Evolutionary conservation across 2,797 vertebrate genomes (phyloP).

Genomic region (Galago senegalensis): DNA sequence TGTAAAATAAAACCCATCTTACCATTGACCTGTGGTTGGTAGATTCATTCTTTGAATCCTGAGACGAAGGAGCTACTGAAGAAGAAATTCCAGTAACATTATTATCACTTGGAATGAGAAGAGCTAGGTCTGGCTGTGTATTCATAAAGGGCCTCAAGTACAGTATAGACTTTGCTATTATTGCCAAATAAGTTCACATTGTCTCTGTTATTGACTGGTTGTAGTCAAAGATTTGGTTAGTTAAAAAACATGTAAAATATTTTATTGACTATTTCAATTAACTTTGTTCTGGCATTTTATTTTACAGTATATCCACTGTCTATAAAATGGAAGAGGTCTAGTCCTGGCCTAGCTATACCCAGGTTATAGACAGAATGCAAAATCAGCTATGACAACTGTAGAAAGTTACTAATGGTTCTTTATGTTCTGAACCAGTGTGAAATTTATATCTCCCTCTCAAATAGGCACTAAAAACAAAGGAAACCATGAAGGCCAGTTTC

Average conservation of each 20-base stretch:
- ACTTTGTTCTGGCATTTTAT: constrained; percentile 7
- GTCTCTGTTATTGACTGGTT: neutral
- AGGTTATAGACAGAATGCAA: neutral
- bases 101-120: neutral
- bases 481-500: neutral
- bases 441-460: neutral
- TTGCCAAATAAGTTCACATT: neutral
- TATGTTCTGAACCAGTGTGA: neutral
- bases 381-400: neutral
- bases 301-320: neutral
- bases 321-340: neutral
- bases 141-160: neutral
- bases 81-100: too few relatives aligned
- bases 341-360: neutral
- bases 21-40: too few relatives aligned
- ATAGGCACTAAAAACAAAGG: neutral
- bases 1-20: too few relatives aligned
- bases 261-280: neutral
- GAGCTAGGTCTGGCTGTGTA: neutral
- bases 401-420: neutral
- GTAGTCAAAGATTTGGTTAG: neutral
- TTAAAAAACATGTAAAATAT: constrained; percentile 31
- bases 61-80: too few relatives aligned
- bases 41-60: too few relatives aligned
- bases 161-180: neutral